A percentile compares a stretch with the other conserved stretches of the same genome.
These are phyloP conservation scores for Palloptera scutellata DNA, from an alignment of 2,888 invertebrate species.

Conservation along the genomic window DNA sequence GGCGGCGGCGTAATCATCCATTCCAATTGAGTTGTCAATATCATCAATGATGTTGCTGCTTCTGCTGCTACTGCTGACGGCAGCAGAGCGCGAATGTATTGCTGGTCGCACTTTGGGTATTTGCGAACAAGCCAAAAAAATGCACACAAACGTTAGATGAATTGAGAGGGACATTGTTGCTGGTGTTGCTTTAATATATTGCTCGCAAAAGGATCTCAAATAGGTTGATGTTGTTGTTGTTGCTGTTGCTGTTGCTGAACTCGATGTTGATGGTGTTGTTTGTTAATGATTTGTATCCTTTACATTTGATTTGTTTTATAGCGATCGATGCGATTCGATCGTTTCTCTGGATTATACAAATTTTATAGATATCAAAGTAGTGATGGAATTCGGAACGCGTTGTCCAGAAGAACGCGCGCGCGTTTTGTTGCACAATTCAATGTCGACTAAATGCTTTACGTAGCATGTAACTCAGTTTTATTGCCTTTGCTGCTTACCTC, in stretches of 20 bases:
- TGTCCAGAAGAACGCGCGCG: conserved; percentile 35
- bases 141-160: neutral
- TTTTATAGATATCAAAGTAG: too few species aligned
- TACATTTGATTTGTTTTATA: too few species aligned
- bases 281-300: too few species aligned
- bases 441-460: conserved; percentile 61
- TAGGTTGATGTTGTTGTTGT: neutral
- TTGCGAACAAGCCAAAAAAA: neutral
- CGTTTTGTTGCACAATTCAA: conserved; percentile 51
- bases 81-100: conserved; percentile 34
- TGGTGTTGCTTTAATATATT: too few species aligned
- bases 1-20: neutral
- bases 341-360: neutral
- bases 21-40: conserved; percentile 37
- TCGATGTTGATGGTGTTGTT: neutral
- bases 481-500: conserved; percentile 49
- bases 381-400: neutral
- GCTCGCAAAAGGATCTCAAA: neutral
- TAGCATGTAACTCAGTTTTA: conserved; percentile 63
- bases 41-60: conserved; percentile 35
- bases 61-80: conserved; percentile 6
- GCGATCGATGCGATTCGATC: neutral
- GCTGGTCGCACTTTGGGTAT: conserved; percentile 23
- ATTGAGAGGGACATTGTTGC: conserved; percentile 1
- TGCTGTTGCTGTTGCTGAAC: too few species aligned